A percentile compares a stretch with the other conserved stretches of the same genome.
phyloP scores from a whole-genome alignment of 2,888 invertebrate species.

The Caradrina clavipalpis region DNA sequence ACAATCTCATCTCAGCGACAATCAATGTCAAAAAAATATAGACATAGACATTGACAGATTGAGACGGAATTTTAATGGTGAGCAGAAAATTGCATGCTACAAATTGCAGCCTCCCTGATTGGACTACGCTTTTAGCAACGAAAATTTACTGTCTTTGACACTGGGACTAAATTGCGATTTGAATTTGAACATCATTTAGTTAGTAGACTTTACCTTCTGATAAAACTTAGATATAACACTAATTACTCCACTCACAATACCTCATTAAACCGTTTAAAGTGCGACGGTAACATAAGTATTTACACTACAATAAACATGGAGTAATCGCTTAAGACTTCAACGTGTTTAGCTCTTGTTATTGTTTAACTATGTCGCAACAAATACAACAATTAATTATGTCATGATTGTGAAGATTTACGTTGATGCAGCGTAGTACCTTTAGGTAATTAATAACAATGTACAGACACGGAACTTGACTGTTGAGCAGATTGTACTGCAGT shows the following conservation, averaged over 20 bases:
- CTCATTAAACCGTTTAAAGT: constrained; percentile 1
- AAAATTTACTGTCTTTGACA: too few relatives aligned
- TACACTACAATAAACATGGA: constrained; percentile 25
- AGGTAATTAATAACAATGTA: neutral
- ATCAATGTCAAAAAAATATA: too few relatives aligned
- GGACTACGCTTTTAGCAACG: too few relatives aligned
- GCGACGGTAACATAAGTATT: constrained; percentile 21
- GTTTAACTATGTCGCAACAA: constrained; percentile 41
- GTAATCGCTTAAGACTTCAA: constrained; percentile 17
- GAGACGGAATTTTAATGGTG: neutral
- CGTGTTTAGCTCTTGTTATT: constrained; percentile 22
- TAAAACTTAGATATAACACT: neutral
- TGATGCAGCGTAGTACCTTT: neutral
- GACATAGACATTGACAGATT: too few relatives aligned
- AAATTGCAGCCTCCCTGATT: too few relatives aligned
- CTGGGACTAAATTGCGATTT: too few relatives aligned
- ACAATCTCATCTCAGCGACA: too few relatives aligned
- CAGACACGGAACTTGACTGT: neutral
- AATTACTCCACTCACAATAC: constrained; percentile 30
- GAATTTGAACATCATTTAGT: too few relatives aligned
- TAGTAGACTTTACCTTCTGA: too few relatives aligned
- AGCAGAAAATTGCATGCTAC: too few relatives aligned
- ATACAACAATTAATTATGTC: constrained; percentile 31
- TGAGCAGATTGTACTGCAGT: neutral
- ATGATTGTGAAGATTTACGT: constrained; percentile 22